Evolutionary conservation across 2,113 vertebrate species (phyloP).

Genomic region (Psilopogon haemacephalus): DNA sequence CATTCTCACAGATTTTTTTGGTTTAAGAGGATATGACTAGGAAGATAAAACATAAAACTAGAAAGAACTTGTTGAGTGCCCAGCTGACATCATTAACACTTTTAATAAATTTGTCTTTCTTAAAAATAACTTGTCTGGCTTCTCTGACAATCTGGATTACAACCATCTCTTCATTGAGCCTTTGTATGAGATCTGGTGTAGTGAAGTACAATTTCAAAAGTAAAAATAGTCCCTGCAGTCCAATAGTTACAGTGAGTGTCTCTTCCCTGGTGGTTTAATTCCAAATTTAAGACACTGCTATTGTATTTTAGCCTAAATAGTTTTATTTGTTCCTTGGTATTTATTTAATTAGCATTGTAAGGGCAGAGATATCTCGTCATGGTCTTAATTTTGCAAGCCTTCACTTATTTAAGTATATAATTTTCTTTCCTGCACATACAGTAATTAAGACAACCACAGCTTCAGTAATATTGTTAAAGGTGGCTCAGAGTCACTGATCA

Average conservation of each 20-base stretch:
- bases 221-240: neutral
- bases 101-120: neutral
- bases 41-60: neutral
- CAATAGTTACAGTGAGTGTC: neutral
- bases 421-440: neutral
- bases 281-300: neutral
- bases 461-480: neutral
- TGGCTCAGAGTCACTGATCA: neutral
- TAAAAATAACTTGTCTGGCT: neutral
- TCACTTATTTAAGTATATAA: neutral
- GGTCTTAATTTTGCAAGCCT: neutral
- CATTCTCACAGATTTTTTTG: neutral
- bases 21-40: neutral
- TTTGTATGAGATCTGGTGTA: neutral
- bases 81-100: neutral
- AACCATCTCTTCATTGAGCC: neutral
- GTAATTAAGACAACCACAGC: neutral
- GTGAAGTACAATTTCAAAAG: neutral
- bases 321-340: neutral
- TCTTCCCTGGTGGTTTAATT: neutral
- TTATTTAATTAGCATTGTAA: neutral
- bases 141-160: neutral
- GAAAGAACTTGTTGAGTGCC: neutral
- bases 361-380: neutral
- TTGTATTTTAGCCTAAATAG: neutral